phyloP scores from a whole-genome alignment of 2,797 vertebrate genomes.

The Rhabdophis nuchalis region DNA sequence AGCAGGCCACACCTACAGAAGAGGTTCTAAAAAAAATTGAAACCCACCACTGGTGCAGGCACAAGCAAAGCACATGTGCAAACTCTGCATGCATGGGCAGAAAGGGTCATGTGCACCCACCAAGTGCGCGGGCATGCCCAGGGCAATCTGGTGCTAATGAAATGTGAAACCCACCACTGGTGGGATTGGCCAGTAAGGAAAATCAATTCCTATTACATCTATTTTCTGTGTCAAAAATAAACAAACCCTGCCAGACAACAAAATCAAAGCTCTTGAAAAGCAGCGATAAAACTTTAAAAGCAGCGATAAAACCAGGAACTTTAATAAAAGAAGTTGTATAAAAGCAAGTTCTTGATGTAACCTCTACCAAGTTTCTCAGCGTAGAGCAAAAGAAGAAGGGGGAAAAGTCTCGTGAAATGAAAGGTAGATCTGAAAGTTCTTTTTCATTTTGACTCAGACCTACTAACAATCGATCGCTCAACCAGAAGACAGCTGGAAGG shows the following conservation, averaged over 20 bases:
- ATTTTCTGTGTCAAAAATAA: neutral
- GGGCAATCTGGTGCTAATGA: too few species aligned
- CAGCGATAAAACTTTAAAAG: neutral
- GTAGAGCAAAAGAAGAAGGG: neutral
- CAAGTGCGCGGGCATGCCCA: too few species aligned
- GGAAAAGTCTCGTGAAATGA: neutral
- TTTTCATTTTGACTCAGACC: neutral
- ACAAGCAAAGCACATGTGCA: too few species aligned
- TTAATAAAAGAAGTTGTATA: neutral
- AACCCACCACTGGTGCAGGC: too few species aligned
- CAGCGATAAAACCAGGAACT: neutral
- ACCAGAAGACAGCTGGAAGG: too few species aligned
- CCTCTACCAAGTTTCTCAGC: neutral
- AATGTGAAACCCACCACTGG: too few species aligned
- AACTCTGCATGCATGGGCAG: too few species aligned
- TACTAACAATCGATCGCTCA: neutral
- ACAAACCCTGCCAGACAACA: neutral
- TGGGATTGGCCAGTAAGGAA: neutral
- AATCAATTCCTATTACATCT: neutral
- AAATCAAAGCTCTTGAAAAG: neutral
- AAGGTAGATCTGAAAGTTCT: neutral
- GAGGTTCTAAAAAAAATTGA: too few species aligned
- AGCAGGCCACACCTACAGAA: too few species aligned
- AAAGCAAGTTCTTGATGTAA: neutral
- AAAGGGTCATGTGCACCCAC: too few species aligned